phyloP scores from a whole-genome alignment of 1,140 invertebrate species.

The Schlechtendalia chinensis region DNA sequence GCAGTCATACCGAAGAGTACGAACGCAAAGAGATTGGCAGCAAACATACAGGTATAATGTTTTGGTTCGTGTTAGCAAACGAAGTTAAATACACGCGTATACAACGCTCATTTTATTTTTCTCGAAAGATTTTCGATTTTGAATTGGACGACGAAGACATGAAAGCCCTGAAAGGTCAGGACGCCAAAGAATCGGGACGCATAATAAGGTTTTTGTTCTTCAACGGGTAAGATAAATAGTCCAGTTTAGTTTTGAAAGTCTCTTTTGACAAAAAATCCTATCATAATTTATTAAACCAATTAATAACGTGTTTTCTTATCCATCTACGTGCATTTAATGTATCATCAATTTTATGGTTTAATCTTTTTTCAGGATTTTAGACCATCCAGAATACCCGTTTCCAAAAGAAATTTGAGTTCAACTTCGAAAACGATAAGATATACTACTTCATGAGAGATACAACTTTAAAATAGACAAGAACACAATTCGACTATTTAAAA shows the following conservation, averaged over 20 bases:
- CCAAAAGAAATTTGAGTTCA: background rate
- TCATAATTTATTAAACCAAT: too few species aligned
- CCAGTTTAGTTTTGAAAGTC: too few species aligned
- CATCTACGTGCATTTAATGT: background rate
- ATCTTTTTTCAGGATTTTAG: constrained; percentile 30
- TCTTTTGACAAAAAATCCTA: too few species aligned
- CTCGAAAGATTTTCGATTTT: constrained; percentile 64
- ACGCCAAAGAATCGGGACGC: constrained; percentile 60
- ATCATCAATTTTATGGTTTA: background rate
- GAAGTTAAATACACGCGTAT: too few species aligned
- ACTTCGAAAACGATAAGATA: too few species aligned
- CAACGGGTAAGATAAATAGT: background rate
- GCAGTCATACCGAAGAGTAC: constrained; percentile 66
- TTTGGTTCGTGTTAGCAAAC: background rate
- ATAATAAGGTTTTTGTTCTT: constrained; percentile 60
- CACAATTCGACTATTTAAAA: too few species aligned
- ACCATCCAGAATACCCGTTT: constrained; percentile 52
- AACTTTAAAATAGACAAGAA: too few species aligned
- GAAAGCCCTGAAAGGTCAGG: constrained; percentile 58
- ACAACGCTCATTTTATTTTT: too few species aligned
- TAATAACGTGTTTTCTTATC: too few species aligned
- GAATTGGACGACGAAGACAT: constrained; percentile 60
- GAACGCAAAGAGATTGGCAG: constrained; percentile 59
- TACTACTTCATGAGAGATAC: too few species aligned
- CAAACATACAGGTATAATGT: constrained; percentile 60